Evolutionary conservation across 2,888 invertebrate genomes (phyloP).

Genomic region (Acleris emargana): DNA sequence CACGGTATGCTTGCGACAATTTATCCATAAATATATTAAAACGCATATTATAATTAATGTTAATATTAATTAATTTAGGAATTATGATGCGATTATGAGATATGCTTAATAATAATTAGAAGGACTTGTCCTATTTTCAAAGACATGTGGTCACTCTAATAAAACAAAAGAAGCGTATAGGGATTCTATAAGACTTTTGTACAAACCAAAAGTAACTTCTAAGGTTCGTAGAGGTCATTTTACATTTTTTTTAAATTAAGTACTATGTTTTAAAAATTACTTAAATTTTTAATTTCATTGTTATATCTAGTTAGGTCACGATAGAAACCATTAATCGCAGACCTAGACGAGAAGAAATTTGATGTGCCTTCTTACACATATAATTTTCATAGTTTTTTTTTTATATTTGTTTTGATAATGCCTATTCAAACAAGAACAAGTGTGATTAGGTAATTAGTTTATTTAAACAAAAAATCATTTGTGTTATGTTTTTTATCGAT

Average conservation of each 20-base stretch:
- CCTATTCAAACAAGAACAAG: neutral
- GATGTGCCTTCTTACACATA: no score
- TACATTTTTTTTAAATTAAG: neutral
- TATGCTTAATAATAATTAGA: slow-evolving; percentile 1
- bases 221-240: neutral
- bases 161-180: slow-evolving; percentile 33
- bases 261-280: neutral
- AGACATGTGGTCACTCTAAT: slow-evolving; percentile 26
- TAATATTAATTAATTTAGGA: slow-evolving; percentile 2
- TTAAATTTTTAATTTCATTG: no score
- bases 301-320: no score
- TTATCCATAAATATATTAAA: neutral
- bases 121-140: slow-evolving; percentile 12
- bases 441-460: neutral
- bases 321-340: no score
- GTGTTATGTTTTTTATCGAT: neutral
- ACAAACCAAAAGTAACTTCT: slow-evolving; percentile 14
- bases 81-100: neutral
- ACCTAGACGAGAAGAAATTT: no score
- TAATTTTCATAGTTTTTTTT: no score
- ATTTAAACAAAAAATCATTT: neutral
- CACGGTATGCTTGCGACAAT: slow-evolving; percentile 25
- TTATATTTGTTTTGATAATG: no score
- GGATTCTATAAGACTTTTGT: slow-evolving; percentile 29
- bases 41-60: neutral